phyloP scores from a whole-genome alignment of 2,113 vertebrate genomes.

The Triplophysa rosa region DNA sequence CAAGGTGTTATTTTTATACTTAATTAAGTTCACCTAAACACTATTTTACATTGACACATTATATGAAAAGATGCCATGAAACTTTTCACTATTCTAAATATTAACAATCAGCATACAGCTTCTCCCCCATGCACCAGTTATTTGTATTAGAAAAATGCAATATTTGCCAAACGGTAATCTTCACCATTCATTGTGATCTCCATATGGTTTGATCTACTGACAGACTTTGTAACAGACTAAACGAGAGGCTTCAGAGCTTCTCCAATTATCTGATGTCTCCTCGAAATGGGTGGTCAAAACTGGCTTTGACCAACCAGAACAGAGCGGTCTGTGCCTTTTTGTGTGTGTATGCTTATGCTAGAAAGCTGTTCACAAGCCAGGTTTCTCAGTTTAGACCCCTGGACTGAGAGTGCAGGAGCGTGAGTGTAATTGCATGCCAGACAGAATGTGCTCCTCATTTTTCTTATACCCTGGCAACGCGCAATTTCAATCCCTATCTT shows the following conservation, averaged over 20 bases:
- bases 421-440: slow-evolving; percentile 61
- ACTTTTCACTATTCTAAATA: background rate
- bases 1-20: too few relatives aligned
- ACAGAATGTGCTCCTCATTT: slow-evolving; percentile 68
- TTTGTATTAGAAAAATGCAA: too few relatives aligned
- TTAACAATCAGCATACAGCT: too few relatives aligned
- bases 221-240: slow-evolving; percentile 23
- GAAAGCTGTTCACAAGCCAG: slow-evolving; percentile 31
- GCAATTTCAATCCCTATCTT: slow-evolving; percentile 26
- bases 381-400: slow-evolving; percentile 11
- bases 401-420: background rate
- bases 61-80: too few relatives aligned
- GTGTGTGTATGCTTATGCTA: slow-evolving; percentile 29
- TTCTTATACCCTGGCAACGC: slow-evolving; percentile 53
- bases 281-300: slow-evolving; percentile 47
- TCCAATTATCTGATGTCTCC: slow-evolving; percentile 25
- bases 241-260: slow-evolving; percentile 20
- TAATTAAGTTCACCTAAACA: too few relatives aligned
- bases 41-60: too few relatives aligned
- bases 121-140: too few relatives aligned
- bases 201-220: background rate
- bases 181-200: slow-evolving; percentile 1
- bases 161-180: background rate
- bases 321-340: slow-evolving; percentile 37
- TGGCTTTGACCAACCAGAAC: slow-evolving; percentile 47